A percentile compares a stretch with the other conserved stretches of the same genome.
These are phyloP conservation scores for Drosophila orena DNA, from an alignment of 1,140 invertebrate species.

Conservation along the genomic window DNA sequence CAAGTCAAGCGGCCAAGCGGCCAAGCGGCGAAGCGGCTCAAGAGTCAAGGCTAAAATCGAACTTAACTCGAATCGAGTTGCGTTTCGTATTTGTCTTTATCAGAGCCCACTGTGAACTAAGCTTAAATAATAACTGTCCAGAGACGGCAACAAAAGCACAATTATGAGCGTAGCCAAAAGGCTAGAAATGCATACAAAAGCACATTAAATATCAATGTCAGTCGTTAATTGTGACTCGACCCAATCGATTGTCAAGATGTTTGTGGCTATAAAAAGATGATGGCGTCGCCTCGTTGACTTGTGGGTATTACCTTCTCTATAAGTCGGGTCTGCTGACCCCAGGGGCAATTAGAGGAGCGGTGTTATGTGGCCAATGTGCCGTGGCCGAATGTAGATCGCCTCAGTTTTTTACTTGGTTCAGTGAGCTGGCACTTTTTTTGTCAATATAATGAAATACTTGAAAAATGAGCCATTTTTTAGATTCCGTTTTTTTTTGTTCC, in stretches of 20 bases:
- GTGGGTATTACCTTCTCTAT: slow-evolving; percentile 26
- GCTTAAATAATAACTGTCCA: slow-evolving; percentile 77
- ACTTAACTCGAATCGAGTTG: slow-evolving; percentile 38
- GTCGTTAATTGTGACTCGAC: slow-evolving; percentile 56
- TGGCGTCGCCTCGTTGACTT: slow-evolving; percentile 51
- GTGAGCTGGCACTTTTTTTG: slow-evolving; percentile 41
- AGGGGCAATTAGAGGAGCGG: slow-evolving; percentile 37
- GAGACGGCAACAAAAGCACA: slow-evolving; percentile 55
- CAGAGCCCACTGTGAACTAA: slow-evolving; percentile 56
- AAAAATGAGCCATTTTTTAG: slow-evolving; percentile 37
- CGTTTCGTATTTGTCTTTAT: slow-evolving; percentile 53
- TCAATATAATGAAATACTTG: slow-evolving; percentile 47
- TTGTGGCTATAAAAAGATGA: slow-evolving; percentile 60
- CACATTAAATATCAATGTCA: slow-evolving; percentile 78
- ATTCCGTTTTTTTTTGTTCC: slow-evolving; percentile 29
- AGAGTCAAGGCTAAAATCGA: slow-evolving; percentile 71
- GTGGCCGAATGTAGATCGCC: slow-evolving; percentile 44
- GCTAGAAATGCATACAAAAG: slow-evolving; percentile 71
- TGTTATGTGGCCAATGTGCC: slow-evolving; percentile 34
- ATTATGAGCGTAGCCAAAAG: slow-evolving; percentile 53
- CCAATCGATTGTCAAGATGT: slow-evolving; percentile 47
- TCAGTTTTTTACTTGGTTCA: slow-evolving; percentile 18
- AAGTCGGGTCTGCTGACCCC: slow-evolving; percentile 36
- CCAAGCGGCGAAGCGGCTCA: slow-evolving; percentile 34
- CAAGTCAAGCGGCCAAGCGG: slow-evolving; percentile 35